A percentile compares a stretch with the other conserved stretches of the same genome.
Conservation (phyloP, 2,113 vertebrate species). For the Octodon degus region DNA sequence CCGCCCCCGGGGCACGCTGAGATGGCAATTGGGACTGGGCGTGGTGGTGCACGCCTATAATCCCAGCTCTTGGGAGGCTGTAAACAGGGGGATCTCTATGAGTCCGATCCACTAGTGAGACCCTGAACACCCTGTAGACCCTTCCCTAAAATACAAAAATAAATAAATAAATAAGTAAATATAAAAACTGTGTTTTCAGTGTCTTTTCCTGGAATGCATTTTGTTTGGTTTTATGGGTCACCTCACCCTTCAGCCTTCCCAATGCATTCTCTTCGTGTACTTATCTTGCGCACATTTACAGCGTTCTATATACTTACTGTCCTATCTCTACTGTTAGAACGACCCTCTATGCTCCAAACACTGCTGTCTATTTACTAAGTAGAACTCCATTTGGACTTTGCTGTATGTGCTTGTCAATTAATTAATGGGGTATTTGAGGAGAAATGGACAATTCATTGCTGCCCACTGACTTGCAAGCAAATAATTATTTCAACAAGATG, state of each 20-base stretch:
- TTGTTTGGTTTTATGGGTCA: background rate
- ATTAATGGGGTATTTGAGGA: conserved; percentile 11
- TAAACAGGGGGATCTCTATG: too few relatives aligned
- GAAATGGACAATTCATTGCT: background rate
- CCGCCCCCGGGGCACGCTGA: too few relatives aligned
- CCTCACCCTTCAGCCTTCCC: background rate
- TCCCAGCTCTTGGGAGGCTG: too few relatives aligned
- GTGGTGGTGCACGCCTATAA: too few relatives aligned
- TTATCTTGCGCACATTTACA: background rate
- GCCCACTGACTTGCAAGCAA: background rate
- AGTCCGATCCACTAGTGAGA: too few relatives aligned
- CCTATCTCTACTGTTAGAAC: background rate
- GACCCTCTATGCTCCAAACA: background rate
- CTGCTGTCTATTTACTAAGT: background rate
- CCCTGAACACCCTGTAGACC: too few relatives aligned
- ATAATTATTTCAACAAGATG: conserved; percentile 1
- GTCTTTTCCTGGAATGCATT: background rate
- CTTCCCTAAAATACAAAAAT: too few relatives aligned
- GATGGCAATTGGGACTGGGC: too few relatives aligned
- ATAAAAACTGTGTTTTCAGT: background rate
- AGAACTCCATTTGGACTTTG: background rate
- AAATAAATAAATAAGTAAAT: too few relatives aligned
- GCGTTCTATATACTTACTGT: background rate
- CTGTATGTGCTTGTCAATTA: background rate
- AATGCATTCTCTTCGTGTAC: background rate